These are phyloP conservation scores for Alethe castanea DNA, from an alignment of 2,113 vertebrate species.

Conservation along the genomic window DNA sequence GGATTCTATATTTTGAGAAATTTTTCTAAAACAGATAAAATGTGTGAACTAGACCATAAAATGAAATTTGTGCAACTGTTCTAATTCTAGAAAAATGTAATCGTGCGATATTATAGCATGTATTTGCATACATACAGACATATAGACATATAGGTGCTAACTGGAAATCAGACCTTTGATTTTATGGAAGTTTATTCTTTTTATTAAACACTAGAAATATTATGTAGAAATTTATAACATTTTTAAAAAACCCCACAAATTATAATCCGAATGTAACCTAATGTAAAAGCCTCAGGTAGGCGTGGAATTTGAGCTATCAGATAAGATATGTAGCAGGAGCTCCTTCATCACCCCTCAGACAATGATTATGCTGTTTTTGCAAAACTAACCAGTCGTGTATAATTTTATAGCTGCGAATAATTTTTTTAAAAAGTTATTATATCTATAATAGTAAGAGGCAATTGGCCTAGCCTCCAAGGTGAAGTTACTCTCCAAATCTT, in stretches of 20 bases:
- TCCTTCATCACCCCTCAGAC: neutral
- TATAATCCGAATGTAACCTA: neutral
- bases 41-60: neutral
- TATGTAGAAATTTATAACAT: neutral
- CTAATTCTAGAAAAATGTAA: neutral
- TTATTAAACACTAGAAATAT: neutral
- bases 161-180: neutral
- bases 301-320: neutral
- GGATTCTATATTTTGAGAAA: neutral
- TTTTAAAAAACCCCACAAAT: accelerated
- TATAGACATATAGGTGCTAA: neutral
- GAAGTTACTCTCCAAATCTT: neutral
- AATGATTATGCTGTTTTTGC: neutral
- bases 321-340: neutral
- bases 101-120: neutral
- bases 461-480: neutral
- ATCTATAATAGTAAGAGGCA: neutral
- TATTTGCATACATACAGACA: neutral
- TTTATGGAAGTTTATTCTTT: neutral
- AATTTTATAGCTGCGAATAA: neutral
- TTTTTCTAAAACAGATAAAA: slow-evolving; percentile 16
- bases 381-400: neutral
- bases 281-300: neutral
- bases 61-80: neutral
- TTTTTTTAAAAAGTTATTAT: neutral